Evolutionary conservation across 2,888 invertebrate genomes (phyloP).

Genomic region (Sepioteuthis lessoniana): DNA sequence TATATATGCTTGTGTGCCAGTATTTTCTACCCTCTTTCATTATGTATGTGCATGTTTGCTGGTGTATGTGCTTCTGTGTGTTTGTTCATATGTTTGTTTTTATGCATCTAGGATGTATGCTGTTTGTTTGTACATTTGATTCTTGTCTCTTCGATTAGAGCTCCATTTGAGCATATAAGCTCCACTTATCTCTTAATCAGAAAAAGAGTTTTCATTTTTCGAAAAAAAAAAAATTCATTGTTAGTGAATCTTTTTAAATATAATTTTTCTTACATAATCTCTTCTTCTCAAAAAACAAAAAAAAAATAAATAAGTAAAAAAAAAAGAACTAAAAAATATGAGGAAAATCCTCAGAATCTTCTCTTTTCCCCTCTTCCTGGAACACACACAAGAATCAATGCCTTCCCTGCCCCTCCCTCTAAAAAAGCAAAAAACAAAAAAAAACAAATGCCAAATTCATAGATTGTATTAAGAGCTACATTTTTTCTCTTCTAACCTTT

Average conservation of each 20-base stretch:
- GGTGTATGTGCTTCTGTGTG: not conserved
- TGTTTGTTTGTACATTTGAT: not conserved
- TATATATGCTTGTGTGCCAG: not conserved
- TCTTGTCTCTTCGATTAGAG: not conserved
- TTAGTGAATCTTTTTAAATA: slow-evolving; percentile 25
- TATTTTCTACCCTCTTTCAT: not conserved
- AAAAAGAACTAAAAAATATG: not conserved
- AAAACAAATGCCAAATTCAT: too few relatives aligned
- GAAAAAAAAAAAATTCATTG: not conserved
- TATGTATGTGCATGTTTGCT: not conserved
- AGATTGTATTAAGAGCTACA: too few relatives aligned
- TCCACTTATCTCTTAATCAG: not conserved
- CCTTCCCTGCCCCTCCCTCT: not conserved
- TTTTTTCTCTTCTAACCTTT: too few relatives aligned
- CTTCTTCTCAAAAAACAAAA: not conserved
- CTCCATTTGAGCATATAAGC: not conserved
- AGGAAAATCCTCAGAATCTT: not conserved
- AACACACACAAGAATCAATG: not conserved
- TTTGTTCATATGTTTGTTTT: not conserved
- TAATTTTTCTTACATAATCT: slow-evolving; percentile 1
- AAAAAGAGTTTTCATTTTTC: not conserved
- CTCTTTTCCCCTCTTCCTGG: too few relatives aligned
- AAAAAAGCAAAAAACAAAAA: not conserved
- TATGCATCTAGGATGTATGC: not conserved
- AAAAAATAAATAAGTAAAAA: not conserved